Conservation (phyloP, 2,888 invertebrate genomes). For the Clusia tigrina region DNA sequence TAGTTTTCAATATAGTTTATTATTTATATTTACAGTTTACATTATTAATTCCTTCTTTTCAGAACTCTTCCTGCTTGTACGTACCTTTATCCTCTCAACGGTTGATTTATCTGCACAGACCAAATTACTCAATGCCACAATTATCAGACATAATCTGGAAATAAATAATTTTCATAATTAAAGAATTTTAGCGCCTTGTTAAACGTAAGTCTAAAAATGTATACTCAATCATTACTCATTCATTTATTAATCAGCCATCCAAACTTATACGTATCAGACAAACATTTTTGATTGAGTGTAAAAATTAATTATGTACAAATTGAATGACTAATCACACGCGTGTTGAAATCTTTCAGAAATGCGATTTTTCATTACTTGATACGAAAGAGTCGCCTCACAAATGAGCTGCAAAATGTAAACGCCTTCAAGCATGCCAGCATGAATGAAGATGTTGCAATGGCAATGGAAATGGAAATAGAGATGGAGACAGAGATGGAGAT, state of each 20-base stretch:
- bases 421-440: neutral
- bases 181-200: too few species aligned
- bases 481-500: neutral
- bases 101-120: constrained; percentile 52
- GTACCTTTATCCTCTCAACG: constrained; percentile 56
- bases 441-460: neutral
- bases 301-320: neutral
- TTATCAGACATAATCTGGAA: constrained; percentile 47
- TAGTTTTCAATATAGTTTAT: too few species aligned
- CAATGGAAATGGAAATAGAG: neutral
- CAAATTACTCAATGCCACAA: constrained; percentile 38
- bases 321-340: neutral
- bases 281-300: too few species aligned
- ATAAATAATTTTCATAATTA: too few species aligned
- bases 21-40: neutral
- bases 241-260: too few species aligned
- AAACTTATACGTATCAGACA: too few species aligned
- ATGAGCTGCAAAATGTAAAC: constrained; percentile 11
- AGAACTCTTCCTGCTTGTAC: too few species aligned
- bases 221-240: too few species aligned
- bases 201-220: too few species aligned
- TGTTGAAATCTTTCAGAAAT: neutral
- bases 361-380: neutral
- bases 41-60: too few species aligned
- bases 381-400: neutral